Base-by-base conservation (phyloP, 2,888 invertebrate species). In the Halocaridina rubra region DNA sequence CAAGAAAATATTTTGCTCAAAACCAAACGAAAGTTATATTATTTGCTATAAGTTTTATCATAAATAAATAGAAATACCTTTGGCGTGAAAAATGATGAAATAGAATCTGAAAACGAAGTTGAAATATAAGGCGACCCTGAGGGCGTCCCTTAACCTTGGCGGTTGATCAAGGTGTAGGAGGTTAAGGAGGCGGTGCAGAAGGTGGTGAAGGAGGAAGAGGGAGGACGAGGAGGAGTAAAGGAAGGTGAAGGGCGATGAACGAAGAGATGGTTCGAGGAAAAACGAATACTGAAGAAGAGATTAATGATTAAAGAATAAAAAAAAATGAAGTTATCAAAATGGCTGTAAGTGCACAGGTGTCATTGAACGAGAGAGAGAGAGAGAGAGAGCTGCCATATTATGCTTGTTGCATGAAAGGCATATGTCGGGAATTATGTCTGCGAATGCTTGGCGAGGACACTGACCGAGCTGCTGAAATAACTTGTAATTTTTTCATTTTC, bases 81-180 rank as follows among this genome's bases (percentile, higher is more conserved):
- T n/a, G n/a, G n/a, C n/a, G n/a, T n/a, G n/a, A n/a, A n/a, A n/a
- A n/a, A n/a, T n/a, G n/a, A n/a, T n/a, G n/a, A n/a, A n/a, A n/a
- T 53, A 19, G 2, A 53, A 19, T 19, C 19, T 53, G 53, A 53
- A 53, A 53, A 53, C 57, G 27, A 67, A 67, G 27, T 29, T 46
- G 64, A 69, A 67, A 69, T 46, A 46, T 27, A 46, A 67, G 69
- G 29, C 61, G 57, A 32, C 33, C 80, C 39, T 30, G 69, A 75
- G 81, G 69, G 76, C 76, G 81, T 27, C 32, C 16, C 67, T 76
- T 81, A 81, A 81, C 81, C 81, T 81, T 81, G 81, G 59, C 46
- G 81, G 30, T 33, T 69, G 75, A 39, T 69, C 19, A 32, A 74
- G 74, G 74, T 8, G 27, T 22, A 27, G 33, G 27, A 39, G 74